phyloP scores from a whole-genome alignment of 2,113 vertebrate genomes.

The Progne subis region DNA sequence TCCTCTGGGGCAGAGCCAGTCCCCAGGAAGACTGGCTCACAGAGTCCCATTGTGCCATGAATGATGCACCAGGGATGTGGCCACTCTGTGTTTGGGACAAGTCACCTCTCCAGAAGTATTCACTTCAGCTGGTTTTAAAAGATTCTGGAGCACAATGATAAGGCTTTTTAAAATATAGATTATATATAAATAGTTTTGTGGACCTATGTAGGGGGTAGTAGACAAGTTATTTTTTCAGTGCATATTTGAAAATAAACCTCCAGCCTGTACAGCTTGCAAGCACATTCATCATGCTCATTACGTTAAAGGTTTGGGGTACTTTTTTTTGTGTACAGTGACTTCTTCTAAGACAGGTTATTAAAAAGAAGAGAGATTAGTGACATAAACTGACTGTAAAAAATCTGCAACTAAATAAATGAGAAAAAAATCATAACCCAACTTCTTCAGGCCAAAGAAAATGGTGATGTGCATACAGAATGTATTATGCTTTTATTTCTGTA shows the following conservation, averaged over 20 bases:
- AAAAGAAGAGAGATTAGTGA: background rate
- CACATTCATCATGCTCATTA: background rate
- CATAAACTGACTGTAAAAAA: background rate
- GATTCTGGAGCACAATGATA: background rate
- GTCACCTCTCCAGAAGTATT: background rate
- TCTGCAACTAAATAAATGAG: background rate
- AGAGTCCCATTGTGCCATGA: background rate
- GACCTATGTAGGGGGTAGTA: background rate
- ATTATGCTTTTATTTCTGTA: background rate
- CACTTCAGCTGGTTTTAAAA: background rate
- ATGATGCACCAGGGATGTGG: background rate
- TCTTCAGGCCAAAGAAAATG: background rate
- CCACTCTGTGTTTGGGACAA: background rate
- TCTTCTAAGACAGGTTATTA: background rate
- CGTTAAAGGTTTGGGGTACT: background rate
- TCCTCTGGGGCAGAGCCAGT: background rate
- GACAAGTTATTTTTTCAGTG: background rate
- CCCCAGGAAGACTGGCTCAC: background rate
- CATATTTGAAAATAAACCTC: background rate
- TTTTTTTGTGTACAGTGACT: background rate
- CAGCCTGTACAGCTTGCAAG: background rate
- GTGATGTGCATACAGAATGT: background rate
- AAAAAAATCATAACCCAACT: background rate
- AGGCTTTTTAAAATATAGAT: background rate
- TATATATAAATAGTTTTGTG: background rate